phyloP scores from a whole-genome alignment of 2,888 invertebrate genomes.

The Diaphora mendica region DNA sequence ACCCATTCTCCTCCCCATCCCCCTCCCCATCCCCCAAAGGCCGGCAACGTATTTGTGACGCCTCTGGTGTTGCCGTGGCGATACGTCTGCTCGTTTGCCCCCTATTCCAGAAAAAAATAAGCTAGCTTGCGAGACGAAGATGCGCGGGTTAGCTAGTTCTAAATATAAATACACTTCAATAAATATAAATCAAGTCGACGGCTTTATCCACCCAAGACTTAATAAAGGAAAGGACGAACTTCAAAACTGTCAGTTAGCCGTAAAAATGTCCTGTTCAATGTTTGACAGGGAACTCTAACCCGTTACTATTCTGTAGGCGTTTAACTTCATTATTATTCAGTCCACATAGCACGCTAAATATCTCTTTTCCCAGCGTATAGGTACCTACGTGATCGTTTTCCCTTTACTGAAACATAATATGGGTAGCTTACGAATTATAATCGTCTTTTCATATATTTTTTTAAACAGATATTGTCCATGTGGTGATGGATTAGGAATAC shows the following conservation, averaged over 20 bases:
- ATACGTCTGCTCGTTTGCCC: too few species aligned
- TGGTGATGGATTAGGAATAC: too few species aligned
- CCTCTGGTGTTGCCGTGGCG: too few species aligned
- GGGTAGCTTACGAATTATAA: background rate
- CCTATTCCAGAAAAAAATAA: too few species aligned
- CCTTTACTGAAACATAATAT: background rate
- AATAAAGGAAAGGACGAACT: background rate
- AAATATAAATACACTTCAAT: too few species aligned
- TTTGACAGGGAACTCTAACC: background rate
- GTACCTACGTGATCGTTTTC: background rate
- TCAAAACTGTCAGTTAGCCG: background rate
- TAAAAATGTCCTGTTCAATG: background rate
- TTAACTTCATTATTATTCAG: background rate
- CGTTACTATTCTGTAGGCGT: background rate
- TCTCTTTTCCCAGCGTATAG: background rate
- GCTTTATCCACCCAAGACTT: too few species aligned
- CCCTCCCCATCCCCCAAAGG: too few species aligned
- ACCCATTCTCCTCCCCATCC: too few species aligned
- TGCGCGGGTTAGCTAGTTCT: too few species aligned
- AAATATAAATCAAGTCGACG: too few species aligned
- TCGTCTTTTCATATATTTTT: background rate
- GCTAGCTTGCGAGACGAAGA: too few species aligned
- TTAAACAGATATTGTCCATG: background rate
- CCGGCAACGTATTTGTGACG: too few species aligned
- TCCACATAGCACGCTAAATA: background rate